Base-by-base conservation (phyloP, 92 coral and sea anemone genomes). In the Heteractis magnifica region DNA sequence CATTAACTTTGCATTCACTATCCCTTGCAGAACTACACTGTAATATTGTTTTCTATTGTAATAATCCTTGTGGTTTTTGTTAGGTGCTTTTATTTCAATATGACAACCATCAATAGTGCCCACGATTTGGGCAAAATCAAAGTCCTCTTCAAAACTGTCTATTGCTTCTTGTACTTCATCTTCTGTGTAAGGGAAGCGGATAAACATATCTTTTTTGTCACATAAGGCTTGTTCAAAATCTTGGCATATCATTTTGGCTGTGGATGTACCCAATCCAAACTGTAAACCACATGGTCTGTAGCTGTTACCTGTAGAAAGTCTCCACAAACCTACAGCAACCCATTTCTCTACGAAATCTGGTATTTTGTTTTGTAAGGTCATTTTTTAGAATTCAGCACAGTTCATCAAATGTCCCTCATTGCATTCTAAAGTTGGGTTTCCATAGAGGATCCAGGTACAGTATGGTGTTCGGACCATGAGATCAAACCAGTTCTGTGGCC, bases 91-190 rank as follows among this genome's bases (percentile, higher is more conserved):
- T 19, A 89, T 89, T 80, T 86, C 90, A 12, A 89, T 89, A 75
- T 86, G 92, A 26, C 82, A 82, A 52, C 91, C 93, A 80, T 92
- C 92, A 41, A 91, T 83, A 23, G 90, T 90, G 10, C 90, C 90
- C 50, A 88, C 81, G 51, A 75, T 71, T 79, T 88, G 91, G 44
- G 91, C 83, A 65, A 91, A 82, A 77, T 88, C 80, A 82, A 85
- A 84, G 70, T 76, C 53, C 72, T 92, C 89, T 79, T 89, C 85
- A 81, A 84, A 92, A 48, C 51, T 65, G 20, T 81, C 90, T 77
- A 90, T 82, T 44, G 78, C 96, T 71, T 82, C 86, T 76, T 87
- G 78, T 60, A 85, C 88, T 87, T 92, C 91, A 49, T 75, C 88
- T 52, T 79, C 60, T 64, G 87, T 92, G 79, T n/a, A 51, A 20